phyloP scores from a whole-genome alignment of 1,140 invertebrate genomes.

The Aphelinus certus region DNA sequence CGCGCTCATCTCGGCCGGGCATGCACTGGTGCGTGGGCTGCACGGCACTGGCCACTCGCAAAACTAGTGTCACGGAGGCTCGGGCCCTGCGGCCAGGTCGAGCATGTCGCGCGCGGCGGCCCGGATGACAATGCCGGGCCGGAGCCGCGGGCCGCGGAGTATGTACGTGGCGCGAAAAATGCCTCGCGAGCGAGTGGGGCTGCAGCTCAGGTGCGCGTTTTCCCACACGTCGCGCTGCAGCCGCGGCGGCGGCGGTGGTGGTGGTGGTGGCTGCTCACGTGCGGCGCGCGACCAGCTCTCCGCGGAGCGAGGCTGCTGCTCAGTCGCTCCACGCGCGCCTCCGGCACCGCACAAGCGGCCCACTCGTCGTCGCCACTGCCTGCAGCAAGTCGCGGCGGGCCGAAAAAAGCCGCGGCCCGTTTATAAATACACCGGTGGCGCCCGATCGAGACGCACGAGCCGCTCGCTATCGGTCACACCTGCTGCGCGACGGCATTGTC shows the following conservation, averaged over 20 bases:
- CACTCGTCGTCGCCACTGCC: too few relatives aligned
- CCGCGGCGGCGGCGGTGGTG: background rate
- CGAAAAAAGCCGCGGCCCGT: too few relatives aligned
- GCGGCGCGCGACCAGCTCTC: background rate
- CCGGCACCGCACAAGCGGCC: background rate
- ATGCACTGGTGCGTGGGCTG: background rate
- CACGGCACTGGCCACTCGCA: background rate
- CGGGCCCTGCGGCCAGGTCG: background rate
- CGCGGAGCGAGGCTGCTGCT: background rate
- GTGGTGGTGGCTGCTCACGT: too few relatives aligned
- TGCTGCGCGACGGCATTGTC: background rate
- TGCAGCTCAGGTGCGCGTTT: background rate
- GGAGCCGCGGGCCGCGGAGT: background rate
- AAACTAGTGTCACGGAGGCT: too few relatives aligned
- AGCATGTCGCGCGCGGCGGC: background rate
- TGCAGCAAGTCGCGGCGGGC: too few relatives aligned
- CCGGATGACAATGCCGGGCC: too few relatives aligned
- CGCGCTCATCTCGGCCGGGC: conserved; percentile 48
- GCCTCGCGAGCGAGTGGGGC: too few relatives aligned
- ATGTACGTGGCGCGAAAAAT: conserved; percentile 1
- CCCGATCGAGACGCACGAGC: background rate
- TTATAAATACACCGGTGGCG: background rate
- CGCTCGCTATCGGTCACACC: background rate
- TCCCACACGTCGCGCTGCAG: background rate
- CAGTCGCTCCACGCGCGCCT: conserved; percentile 5